Evolutionary conservation across 2,888 invertebrate species (phyloP).

Genomic region (Pediacus dermestoides): DNA sequence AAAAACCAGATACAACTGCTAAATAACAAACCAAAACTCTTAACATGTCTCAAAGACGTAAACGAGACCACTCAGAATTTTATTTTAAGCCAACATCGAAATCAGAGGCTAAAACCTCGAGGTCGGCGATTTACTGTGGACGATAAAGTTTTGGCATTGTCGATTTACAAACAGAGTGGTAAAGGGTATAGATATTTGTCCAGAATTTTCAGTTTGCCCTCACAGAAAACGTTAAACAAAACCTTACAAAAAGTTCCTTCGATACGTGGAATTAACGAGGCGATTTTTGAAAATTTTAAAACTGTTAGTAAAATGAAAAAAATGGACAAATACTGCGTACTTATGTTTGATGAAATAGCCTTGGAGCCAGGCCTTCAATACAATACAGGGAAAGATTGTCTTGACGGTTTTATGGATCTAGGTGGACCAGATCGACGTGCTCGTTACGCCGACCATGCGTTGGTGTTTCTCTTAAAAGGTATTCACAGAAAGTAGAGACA

Average conservation of each 20-base stretch:
- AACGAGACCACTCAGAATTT: conserved; percentile 16
- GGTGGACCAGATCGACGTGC: conserved; percentile 12
- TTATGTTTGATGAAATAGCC: conserved; percentile 29
- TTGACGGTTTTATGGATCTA: conserved; percentile 24
- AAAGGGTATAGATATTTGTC: conserved; percentile 22
- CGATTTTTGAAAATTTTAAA: conserved; percentile 19
- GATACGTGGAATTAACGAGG: conserved; percentile 20
- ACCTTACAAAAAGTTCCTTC: conserved; percentile 20
- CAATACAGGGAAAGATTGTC: conserved; percentile 16
- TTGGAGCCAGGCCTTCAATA: conserved; percentile 20
- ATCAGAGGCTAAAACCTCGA: conserved; percentile 17
- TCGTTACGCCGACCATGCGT: conserved; percentile 30
- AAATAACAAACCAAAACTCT: no score
- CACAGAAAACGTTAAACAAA: conserved; percentile 18
- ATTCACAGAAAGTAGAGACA: conserved; percentile 30
- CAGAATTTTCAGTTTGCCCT: conserved; percentile 24
- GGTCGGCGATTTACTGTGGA: conserved; percentile 23
- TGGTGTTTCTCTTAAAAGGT: conserved; percentile 28
- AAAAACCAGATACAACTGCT: no score
- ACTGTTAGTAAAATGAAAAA: conserved; percentile 16
- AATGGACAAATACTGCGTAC: conserved; percentile 17
- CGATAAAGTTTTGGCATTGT: conserved; percentile 27
- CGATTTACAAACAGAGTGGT: conserved; percentile 23
- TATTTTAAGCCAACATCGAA: conserved; percentile 15
- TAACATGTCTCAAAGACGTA: conserved; percentile 8